phyloP scores from a whole-genome alignment of 1,140 invertebrate species.

The Sitobion miscanthi region DNA sequence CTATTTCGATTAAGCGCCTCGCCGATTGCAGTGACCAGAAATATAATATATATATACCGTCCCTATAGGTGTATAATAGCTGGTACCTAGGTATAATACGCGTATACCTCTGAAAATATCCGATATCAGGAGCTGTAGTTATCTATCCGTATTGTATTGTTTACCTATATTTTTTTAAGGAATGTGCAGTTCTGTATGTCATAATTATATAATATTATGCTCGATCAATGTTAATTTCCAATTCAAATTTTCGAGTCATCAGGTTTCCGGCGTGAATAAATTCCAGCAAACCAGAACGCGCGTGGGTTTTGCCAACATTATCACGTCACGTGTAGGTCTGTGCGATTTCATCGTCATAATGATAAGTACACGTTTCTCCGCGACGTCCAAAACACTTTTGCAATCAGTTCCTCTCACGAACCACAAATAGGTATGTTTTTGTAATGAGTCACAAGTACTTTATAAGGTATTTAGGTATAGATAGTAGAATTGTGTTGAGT shows the following conservation, averaged over 20 bases:
- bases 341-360: not conserved
- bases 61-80: too few species aligned
- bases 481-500: not conserved
- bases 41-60: too few species aligned
- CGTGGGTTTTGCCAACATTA: not conserved
- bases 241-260: not conserved
- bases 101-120: too few species aligned
- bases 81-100: too few species aligned
- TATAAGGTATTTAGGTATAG: not conserved
- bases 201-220: not conserved
- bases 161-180: too few species aligned
- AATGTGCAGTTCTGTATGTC: not conserved
- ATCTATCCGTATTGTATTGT: too few species aligned
- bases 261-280: not conserved
- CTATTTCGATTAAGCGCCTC: conserved; percentile 3
- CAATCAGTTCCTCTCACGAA: not conserved
- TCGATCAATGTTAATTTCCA: too few species aligned
- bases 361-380: not conserved
- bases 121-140: too few species aligned
- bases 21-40: too few species aligned
- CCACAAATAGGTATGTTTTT: not conserved
- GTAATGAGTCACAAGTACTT: not conserved
- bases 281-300: not conserved
- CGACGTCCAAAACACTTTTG: not conserved
- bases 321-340: not conserved